A percentile compares a stretch with the other conserved stretches of the same genome.
Conservation (phyloP, 2,888 invertebrate species). For the Rhingia rostrata region DNA sequence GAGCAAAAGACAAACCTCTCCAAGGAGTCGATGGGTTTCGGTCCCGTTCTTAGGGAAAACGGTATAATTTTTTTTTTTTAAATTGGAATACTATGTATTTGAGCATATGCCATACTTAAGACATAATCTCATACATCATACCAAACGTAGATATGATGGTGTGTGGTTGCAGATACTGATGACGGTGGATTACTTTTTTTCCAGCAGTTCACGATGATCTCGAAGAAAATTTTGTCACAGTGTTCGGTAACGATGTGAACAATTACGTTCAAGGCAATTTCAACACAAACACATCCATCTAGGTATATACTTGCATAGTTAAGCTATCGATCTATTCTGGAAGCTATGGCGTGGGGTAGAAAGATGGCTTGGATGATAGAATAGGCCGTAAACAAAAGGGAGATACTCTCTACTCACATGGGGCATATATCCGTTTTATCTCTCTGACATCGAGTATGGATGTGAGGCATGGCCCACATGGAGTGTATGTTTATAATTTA, state of each 20-base stretch:
- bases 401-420: conserved; percentile 22
- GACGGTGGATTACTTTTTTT: conserved; percentile 19
- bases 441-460: conserved; percentile 16
- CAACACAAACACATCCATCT: background rate
- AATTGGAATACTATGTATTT: conserved; percentile 23
- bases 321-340: conserved; percentile 36
- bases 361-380: conserved; percentile 12
- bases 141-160: background rate
- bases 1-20: conserved; percentile 21
- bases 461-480: background rate
- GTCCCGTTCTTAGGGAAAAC: background rate
- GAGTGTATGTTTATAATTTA: conserved; percentile 60
- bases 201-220: conserved; percentile 30
- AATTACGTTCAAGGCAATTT: conserved; percentile 39
- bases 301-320: conserved; percentile 7
- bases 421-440: conserved; percentile 30
- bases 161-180: conserved; percentile 7
- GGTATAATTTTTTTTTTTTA: conserved; percentile 12
- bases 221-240: conserved; percentile 17
- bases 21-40: conserved; percentile 21
- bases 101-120: conserved; percentile 23
- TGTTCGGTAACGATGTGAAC: conserved; percentile 43
- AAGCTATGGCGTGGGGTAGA: background rate
- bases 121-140: conserved; percentile 47
- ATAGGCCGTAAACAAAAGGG: conserved; percentile 35